Evolutionary conservation across 2,888 invertebrate species (phyloP).

Genomic region (Tachina lurida): DNA sequence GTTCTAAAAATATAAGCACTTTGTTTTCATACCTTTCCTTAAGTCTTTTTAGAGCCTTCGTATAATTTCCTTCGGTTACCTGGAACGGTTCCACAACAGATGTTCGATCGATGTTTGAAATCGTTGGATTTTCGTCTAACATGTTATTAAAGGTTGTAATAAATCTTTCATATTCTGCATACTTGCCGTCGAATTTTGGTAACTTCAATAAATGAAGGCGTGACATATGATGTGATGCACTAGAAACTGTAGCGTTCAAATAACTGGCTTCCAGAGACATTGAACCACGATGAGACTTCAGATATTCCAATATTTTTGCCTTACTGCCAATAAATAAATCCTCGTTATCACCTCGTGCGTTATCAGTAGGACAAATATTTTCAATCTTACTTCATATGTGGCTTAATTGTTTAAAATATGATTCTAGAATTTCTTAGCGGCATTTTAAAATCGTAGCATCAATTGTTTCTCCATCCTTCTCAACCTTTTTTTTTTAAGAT

Average conservation of each 20-base stretch:
- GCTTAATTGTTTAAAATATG: not conserved
- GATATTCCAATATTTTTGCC: not conserved
- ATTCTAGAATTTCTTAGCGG: not conserved
- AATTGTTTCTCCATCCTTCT: not conserved
- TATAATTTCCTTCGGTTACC: slow-evolving; percentile 3
- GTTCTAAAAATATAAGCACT: slow-evolving; percentile 15
- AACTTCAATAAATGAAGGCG: no score
- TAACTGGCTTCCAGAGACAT: not conserved
- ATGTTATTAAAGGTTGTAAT: no score
- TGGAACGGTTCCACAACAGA: slow-evolving; percentile 28
- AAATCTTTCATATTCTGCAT: no score
- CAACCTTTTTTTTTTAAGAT: not conserved
- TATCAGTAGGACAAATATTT: not conserved
- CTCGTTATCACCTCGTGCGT: not conserved
- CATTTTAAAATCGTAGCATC: not conserved
- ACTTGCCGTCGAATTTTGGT: no score
- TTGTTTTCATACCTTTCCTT: slow-evolving; percentile 45
- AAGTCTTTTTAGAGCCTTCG: slow-evolving; percentile 26
- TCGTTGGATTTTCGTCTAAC: no score
- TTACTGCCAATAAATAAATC: not conserved
- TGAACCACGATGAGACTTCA: not conserved
- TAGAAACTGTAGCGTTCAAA: no score
- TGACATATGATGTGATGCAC: no score
- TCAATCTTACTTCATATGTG: not conserved
- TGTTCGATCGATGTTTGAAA: not conserved